A percentile compares a stretch with the other conserved stretches of the same genome.
phyloP scores from a whole-genome alignment of 2,797 vertebrate species.

The Eulemur albifrons region DNA sequence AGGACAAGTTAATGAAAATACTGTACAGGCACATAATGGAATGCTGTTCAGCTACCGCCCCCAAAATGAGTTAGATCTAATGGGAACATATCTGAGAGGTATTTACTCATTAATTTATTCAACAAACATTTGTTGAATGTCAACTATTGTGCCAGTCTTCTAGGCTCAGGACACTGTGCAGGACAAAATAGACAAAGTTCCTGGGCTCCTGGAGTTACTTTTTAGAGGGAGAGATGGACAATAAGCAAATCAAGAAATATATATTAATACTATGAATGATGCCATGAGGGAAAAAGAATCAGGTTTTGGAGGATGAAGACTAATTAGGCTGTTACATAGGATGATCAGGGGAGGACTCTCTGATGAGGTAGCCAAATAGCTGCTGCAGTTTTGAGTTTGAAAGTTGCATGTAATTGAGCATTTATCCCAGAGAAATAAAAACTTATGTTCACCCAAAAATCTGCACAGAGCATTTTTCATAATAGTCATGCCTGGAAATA shows the following conservation, averaged over 20 bases:
- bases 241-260: background rate
- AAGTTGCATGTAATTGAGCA: background rate
- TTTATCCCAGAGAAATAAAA: background rate
- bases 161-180: background rate
- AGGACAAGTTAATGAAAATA: background rate
- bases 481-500: background rate
- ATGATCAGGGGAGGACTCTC: background rate
- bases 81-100: background rate
- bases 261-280: background rate
- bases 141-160: background rate
- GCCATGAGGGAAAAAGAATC: background rate
- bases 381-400: background rate
- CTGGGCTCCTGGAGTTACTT: background rate
- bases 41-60: background rate
- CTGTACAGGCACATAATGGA: background rate
- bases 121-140: background rate
- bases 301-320: background rate
- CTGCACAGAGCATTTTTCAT: background rate
- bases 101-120: background rate
- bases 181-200: background rate
- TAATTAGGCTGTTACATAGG: background rate
- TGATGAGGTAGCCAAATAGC: background rate
- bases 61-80: background rate
- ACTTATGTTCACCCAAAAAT: background rate
- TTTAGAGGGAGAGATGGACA: background rate